phyloP scores from a whole-genome alignment of 2,888 invertebrate species.

The Bembecia ichneumoniformis region DNA sequence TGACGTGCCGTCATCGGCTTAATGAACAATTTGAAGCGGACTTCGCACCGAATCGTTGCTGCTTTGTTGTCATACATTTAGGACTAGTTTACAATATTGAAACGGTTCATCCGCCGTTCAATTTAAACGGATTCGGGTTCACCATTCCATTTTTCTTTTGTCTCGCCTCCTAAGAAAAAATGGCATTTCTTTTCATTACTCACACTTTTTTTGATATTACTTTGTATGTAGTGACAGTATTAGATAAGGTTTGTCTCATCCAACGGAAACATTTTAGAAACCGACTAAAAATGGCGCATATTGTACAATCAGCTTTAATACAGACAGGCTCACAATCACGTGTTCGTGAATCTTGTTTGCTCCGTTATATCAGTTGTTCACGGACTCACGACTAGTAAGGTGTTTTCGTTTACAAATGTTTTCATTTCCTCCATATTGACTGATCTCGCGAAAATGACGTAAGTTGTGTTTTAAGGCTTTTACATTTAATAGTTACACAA shows the following conservation, averaged over 20 bases:
- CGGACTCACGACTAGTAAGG: constrained; percentile 4
- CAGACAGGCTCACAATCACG: constrained; percentile 13
- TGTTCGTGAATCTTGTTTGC: constrained; percentile 7
- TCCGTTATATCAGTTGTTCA: constrained; percentile 7
- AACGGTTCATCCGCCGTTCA: not conserved
- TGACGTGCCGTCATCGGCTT: constrained; percentile 27
- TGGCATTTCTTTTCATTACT: too few relatives aligned
- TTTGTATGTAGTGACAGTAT: too few relatives aligned
- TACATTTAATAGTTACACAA: too few relatives aligned
- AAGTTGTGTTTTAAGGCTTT: not conserved
- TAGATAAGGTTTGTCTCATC: too few relatives aligned
- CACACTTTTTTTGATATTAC: too few relatives aligned
- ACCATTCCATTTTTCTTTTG: too few relatives aligned
- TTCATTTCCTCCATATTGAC: constrained; percentile 7
- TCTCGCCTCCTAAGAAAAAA: too few relatives aligned
- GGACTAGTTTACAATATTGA: not conserved
- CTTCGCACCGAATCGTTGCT: constrained; percentile 40
- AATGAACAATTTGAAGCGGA: constrained; percentile 41
- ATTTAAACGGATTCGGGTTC: too few relatives aligned
- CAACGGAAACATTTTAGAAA: too few relatives aligned
- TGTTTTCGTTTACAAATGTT: not conserved
- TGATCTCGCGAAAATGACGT: constrained; percentile 1
- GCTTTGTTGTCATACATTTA: constrained; percentile 14
- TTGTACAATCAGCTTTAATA: too few relatives aligned
- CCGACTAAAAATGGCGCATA: too few relatives aligned